A percentile compares a stretch with the other conserved stretches of the same genome.
phyloP scores from a whole-genome alignment of 1,140 invertebrate genomes.

The Paracyclopina nana region DNA sequence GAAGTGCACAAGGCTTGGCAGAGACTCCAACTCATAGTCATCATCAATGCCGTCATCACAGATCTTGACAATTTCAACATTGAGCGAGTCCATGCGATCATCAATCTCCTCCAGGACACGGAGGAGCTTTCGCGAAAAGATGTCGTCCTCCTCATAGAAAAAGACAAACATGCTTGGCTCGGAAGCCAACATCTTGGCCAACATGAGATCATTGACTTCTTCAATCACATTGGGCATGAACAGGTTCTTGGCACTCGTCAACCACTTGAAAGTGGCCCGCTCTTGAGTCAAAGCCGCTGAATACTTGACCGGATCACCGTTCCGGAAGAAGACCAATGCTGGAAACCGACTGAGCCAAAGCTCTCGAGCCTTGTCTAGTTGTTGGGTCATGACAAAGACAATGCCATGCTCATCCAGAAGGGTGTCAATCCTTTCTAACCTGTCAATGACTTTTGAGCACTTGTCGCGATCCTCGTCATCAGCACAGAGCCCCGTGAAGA shows the following conservation, averaged over 20 bases:
- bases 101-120: slow-evolving; percentile 77
- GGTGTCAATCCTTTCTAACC: slow-evolving; percentile 79
- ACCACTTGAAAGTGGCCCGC: slow-evolving; percentile 59
- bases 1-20: slow-evolving; percentile 71
- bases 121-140: slow-evolving; percentile 68
- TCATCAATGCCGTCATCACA: slow-evolving; percentile 72
- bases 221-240: slow-evolving; percentile 78
- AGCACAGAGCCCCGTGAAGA: slow-evolving; percentile 54
- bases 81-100: slow-evolving; percentile 75
- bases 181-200: slow-evolving; percentile 63
- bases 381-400: slow-evolving; percentile 74
- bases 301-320: slow-evolving; percentile 47
- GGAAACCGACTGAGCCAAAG: slow-evolving; percentile 42
- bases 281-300: slow-evolving; percentile 70
- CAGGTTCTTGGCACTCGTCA: slow-evolving; percentile 69
- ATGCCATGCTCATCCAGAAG: slow-evolving; percentile 82
- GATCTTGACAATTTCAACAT: slow-evolving; percentile 82
- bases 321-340: slow-evolving; percentile 66
- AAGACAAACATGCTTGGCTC: slow-evolving; percentile 3
- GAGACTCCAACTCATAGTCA: slow-evolving; percentile 59
- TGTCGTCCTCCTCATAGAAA: slow-evolving; percentile 47
- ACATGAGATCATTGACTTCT: slow-evolving; percentile 69
- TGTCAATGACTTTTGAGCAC: slow-evolving; percentile 59
- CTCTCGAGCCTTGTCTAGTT: slow-evolving; percentile 36
- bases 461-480: slow-evolving; percentile 50